phyloP scores from a whole-genome alignment of 2,797 vertebrate species.

The Balearica regulorum region DNA sequence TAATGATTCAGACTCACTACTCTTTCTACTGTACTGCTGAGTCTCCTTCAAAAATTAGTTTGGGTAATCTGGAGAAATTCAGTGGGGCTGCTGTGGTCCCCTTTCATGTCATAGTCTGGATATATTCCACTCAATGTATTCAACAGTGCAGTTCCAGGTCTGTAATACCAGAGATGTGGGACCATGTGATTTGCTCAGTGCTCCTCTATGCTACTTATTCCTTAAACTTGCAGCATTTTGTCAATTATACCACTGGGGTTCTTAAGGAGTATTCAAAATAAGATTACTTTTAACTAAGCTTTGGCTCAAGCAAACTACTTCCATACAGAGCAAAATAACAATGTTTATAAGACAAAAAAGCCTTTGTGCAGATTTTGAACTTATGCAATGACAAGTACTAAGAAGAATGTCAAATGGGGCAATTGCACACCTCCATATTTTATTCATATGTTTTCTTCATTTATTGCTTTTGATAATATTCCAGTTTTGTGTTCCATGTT shows the following conservation, averaged over 20 bases:
- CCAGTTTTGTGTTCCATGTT: not conserved
- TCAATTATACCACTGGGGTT: not conserved
- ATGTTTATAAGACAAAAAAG: not conserved
- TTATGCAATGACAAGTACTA: not conserved
- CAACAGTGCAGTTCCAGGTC: not conserved
- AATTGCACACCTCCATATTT: not conserved
- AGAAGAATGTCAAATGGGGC: not conserved
- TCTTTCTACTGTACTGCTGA: not conserved
- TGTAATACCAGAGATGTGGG: not conserved
- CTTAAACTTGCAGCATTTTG: not conserved
- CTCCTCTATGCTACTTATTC: not conserved
- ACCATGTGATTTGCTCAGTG: fast-evolving
- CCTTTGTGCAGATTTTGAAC: not conserved
- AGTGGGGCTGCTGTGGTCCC: not conserved
- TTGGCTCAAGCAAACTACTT: not conserved
- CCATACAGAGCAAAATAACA: not conserved
- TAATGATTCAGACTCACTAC: not conserved
- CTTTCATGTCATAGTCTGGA: not conserved
- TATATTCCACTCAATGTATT: not conserved
- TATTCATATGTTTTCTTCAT: not conserved
- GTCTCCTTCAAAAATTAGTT: not conserved
- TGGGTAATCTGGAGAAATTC: not conserved
- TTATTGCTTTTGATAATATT: not conserved
- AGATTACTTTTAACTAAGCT: not conserved
- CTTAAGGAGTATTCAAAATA: not conserved